These are phyloP conservation scores for Labeo rohita DNA, from an alignment of 2,113 vertebrate species.

Conservation along the genomic window DNA sequence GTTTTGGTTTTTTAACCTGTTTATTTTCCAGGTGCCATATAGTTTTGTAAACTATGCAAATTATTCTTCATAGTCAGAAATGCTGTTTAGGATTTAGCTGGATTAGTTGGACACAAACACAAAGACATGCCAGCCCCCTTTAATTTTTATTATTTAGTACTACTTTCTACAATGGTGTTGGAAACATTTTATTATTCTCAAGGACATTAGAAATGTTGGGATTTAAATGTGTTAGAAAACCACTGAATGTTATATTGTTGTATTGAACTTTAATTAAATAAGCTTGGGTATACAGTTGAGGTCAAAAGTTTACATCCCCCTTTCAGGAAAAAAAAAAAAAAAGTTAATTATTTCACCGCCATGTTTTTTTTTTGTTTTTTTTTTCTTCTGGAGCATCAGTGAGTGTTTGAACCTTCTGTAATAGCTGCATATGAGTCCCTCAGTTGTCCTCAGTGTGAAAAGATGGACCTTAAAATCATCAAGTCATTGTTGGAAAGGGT, in stretches of 20 bases:
- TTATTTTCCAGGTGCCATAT: slow-evolving; percentile 3
- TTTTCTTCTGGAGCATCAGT: too few species aligned
- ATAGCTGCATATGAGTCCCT: too few species aligned
- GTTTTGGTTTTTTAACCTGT: neutral
- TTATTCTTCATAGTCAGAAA: neutral
- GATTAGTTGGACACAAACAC: neutral
- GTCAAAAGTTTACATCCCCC: too few species aligned
- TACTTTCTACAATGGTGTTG: neutral
- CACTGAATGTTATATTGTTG: neutral
- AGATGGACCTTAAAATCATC: too few species aligned
- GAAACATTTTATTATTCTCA: neutral
- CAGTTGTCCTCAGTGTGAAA: too few species aligned
- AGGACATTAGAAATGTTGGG: neutral
- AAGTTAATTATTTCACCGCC: too few species aligned
- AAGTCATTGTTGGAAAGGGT: too few species aligned
- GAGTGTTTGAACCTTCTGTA: too few species aligned
- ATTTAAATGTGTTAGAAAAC: neutral
- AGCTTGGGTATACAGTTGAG: neutral
- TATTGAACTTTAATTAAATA: neutral
- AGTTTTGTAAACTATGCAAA: slow-evolving; percentile 26
- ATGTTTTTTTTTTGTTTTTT: too few species aligned
- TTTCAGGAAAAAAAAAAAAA: too few species aligned
- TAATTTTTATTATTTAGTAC: neutral
- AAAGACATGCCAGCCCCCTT: neutral
- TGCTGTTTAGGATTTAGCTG: neutral